phyloP scores from a whole-genome alignment of 64 coral and sea anemone species.

The Catalaphyllia jardinei region DNA sequence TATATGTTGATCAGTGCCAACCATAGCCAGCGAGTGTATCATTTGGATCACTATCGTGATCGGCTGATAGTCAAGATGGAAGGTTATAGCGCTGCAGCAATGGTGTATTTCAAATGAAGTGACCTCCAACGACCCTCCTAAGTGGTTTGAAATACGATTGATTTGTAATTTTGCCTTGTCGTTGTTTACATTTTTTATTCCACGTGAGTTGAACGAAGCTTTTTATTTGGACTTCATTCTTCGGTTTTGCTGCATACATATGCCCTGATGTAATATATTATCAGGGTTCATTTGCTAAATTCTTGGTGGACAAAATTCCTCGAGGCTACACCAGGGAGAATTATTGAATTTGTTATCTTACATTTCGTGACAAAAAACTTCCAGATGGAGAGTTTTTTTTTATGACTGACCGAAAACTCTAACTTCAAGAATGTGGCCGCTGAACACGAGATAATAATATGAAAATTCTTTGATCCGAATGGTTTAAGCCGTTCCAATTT shows the following conservation, averaged over 20 bases:
- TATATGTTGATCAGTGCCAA: not conserved
- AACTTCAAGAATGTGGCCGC: not conserved
- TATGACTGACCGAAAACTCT: not conserved
- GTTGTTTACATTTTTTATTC: slow-evolving; percentile 21
- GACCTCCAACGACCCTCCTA: slow-evolving; percentile 6
- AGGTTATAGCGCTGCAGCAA: not conserved
- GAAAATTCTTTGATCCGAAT: not conserved
- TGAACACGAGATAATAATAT: not conserved
- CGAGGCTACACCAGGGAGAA: not conserved
- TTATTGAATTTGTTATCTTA: not conserved
- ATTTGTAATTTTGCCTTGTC: slow-evolving; percentile 1
- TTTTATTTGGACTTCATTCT: not conserved
- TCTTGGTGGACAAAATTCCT: not conserved
- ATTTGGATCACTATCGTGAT: not conserved
- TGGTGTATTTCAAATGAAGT: slow-evolving; percentile 20
- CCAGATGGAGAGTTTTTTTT: not conserved
- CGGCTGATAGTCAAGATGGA: not conserved
- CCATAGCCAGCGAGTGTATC: not conserved
- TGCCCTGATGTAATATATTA: too few relatives aligned
- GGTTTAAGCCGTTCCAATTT: not conserved
- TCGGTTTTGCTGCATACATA: not conserved
- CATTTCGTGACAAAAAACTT: not conserved
- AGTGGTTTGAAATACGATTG: slow-evolving; percentile 3
- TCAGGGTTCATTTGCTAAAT: not conserved
- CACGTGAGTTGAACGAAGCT: slow-evolving; percentile 28